These are phyloP conservation scores for Poeciliopsis gracilis DNA, from an alignment of 2,797 vertebrate species.

Conservation along the genomic window DNA sequence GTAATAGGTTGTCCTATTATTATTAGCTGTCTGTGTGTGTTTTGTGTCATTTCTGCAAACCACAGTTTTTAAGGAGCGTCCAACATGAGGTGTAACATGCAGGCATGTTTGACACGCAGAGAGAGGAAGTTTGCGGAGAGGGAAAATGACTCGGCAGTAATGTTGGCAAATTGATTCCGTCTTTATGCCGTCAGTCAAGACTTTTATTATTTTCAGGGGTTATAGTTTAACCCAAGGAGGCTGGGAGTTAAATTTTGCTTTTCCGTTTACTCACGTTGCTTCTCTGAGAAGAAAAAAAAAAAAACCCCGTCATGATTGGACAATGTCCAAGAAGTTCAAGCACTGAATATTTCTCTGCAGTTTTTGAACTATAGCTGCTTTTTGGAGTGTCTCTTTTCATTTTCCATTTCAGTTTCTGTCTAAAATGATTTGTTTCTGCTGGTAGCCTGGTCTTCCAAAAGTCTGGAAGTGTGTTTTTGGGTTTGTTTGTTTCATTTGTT, in stretches of 20 bases:
- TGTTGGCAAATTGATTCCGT: conserved; percentile 61
- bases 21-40: conserved; percentile 20
- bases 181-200: conserved; percentile 66
- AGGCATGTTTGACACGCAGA: conserved; percentile 38
- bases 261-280: conserved; percentile 11
- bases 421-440: conserved; percentile 42
- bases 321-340: background rate
- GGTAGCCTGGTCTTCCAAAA: conserved; percentile 52
- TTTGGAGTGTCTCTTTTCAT: conserved; percentile 8
- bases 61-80: conserved; percentile 15
- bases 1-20: conserved; percentile 55
- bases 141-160: conserved; percentile 61
- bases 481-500: conserved; percentile 20
- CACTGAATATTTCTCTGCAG: background rate
- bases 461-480: conserved; percentile 38
- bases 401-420: conserved; percentile 55
- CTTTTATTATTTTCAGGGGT: conserved; percentile 62
- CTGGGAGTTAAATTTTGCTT: conserved; percentile 31
- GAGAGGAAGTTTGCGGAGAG: conserved; percentile 55
- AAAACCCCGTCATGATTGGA: background rate
- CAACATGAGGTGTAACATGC: conserved; percentile 30
- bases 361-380: background rate
- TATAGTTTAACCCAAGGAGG: conserved; percentile 64
- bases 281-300: background rate
- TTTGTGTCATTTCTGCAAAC: background rate